Conservation (phyloP, 2,113 vertebrate species). For the Petaurus breviceps region DNA sequence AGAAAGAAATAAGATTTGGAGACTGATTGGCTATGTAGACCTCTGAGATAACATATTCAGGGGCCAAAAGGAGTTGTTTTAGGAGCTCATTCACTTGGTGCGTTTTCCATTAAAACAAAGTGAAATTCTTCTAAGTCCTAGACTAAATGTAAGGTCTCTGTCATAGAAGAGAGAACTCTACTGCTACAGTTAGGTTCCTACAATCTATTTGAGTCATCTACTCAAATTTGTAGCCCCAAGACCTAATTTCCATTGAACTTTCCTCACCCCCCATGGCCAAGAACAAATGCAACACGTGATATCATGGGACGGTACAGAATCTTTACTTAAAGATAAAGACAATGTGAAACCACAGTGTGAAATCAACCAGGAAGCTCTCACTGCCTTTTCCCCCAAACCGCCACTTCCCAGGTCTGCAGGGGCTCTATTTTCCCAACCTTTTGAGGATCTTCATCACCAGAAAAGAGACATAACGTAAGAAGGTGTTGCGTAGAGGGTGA, state of each 20-base stretch:
- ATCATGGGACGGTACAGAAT: background rate
- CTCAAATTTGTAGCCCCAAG: background rate
- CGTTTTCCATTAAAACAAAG: background rate
- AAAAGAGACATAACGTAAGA: background rate
- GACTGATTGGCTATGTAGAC: background rate
- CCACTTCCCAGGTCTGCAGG: background rate
- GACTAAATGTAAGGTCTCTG: background rate
- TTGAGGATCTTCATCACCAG: background rate
- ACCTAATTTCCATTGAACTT: background rate
- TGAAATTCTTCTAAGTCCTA: constrained; percentile 2
- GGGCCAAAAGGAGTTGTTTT: background rate
- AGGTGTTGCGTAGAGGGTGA: background rate
- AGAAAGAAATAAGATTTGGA: too few relatives aligned
- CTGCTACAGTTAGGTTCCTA: background rate
- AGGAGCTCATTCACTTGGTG: background rate
- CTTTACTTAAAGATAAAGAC: background rate
- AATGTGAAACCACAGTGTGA: background rate
- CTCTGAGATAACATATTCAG: background rate
- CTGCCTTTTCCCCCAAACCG: background rate
- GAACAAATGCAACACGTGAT: background rate
- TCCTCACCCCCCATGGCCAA: background rate
- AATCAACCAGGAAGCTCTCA: background rate
- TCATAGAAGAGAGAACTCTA: background rate
- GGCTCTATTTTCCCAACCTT: background rate
- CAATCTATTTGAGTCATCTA: background rate